phyloP scores from a whole-genome alignment of 2,888 invertebrate genomes.

The Drosophila aldrichi region DNA sequence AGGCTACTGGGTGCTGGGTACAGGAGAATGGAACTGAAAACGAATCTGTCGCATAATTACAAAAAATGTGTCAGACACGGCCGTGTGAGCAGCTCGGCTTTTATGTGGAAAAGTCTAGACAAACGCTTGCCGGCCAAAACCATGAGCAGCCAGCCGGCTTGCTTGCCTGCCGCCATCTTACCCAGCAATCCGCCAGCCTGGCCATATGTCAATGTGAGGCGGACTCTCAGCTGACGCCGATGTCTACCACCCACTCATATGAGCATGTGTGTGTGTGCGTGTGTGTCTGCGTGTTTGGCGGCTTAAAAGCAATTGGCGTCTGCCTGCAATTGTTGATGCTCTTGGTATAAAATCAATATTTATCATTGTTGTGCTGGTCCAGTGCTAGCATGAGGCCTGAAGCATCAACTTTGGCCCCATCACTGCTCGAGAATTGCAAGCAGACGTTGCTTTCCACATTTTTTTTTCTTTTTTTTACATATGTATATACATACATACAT shows the following conservation, averaged over 20 bases:
- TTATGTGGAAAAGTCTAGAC: conserved; percentile 69
- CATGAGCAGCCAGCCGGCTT: conserved; percentile 14
- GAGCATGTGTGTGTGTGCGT: background rate
- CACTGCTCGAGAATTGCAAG: conserved; percentile 24
- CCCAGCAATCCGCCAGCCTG: background rate
- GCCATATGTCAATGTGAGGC: conserved; percentile 26
- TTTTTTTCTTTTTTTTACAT: background rate
- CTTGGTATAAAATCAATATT: conserved; percentile 57
- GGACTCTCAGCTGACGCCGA: background rate
- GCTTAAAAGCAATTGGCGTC: conserved; percentile 43
- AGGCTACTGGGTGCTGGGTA: too few relatives aligned
- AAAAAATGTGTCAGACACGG: conserved; percentile 70
- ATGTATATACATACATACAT: background rate
- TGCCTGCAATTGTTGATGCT: conserved; percentile 52
- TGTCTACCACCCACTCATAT: background rate
- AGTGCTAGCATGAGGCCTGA: background rate
- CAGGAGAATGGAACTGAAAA: conserved; percentile 35
- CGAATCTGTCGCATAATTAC: conserved; percentile 75
- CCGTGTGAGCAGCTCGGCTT: conserved; percentile 65
- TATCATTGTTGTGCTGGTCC: conserved; percentile 40
- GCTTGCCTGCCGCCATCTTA: conserved; percentile 5
- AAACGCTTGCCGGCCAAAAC: conserved; percentile 27
- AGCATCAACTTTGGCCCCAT: conserved; percentile 16
- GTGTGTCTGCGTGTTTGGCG: background rate
- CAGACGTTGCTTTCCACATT: conserved; percentile 8